phyloP scores from a whole-genome alignment of 2,113 vertebrate genomes.

The Lanius collurio region DNA sequence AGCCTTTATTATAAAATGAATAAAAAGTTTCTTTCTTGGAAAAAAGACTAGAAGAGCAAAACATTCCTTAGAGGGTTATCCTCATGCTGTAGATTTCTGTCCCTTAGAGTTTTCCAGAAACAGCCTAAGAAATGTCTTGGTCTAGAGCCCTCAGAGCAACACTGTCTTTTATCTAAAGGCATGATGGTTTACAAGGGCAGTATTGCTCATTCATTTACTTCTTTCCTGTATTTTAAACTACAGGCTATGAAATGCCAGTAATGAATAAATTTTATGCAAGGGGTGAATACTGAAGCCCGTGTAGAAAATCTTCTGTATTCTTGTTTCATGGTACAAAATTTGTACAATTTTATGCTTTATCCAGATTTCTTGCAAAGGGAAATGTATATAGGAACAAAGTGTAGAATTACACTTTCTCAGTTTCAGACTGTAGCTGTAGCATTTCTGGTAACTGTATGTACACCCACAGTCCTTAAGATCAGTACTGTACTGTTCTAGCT shows the following conservation, averaged over 20 bases:
- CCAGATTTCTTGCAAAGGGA: not conserved
- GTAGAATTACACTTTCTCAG: not conserved
- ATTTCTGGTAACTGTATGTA: not conserved
- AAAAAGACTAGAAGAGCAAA: not conserved
- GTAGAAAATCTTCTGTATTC: not conserved
- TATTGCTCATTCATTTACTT: not conserved
- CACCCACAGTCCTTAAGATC: not conserved
- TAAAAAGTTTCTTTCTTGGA: not conserved
- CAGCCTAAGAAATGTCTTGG: not conserved
- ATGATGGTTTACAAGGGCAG: not conserved
- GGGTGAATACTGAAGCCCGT: not conserved
- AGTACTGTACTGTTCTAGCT: not conserved
- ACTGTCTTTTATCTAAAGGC: not conserved
- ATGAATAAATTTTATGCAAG: not conserved
- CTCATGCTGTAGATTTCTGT: not conserved
- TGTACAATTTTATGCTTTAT: not conserved
- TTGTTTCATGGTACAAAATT: not conserved
- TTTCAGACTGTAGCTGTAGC: not conserved
- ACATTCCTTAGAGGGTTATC: not conserved
- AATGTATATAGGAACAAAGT: not conserved
- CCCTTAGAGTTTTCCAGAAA: not conserved
- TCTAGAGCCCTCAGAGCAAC: not conserved
- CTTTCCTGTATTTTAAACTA: not conserved
- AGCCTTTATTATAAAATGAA: not conserved
- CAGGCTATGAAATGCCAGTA: not conserved